phyloP scores from a whole-genome alignment of 2,113 vertebrate species.

The Xenopus borealis region DNA sequence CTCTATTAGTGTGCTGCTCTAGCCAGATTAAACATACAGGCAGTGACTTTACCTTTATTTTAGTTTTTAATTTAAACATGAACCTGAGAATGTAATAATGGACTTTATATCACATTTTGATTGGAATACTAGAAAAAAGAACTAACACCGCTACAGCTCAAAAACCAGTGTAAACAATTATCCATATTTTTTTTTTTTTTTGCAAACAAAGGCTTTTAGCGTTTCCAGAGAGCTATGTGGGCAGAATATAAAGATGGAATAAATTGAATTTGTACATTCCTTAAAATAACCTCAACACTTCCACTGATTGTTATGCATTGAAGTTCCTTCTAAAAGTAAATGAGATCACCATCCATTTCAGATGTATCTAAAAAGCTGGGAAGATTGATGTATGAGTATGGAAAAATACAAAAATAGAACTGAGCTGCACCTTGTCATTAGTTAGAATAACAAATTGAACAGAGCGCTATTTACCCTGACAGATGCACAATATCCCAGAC shows the following conservation, averaged over 20 bases:
- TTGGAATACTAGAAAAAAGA: too few species aligned
- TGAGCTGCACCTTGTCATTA: neutral
- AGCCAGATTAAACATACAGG: too few species aligned
- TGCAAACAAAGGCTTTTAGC: neutral
- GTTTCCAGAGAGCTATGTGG: neutral
- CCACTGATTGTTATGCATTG: constrained; percentile 1
- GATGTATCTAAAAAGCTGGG: neutral
- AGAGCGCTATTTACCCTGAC: too few species aligned
- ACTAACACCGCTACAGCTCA: too few species aligned
- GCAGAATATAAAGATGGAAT: neutral
- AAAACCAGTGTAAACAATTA: neutral
- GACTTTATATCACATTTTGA: too few species aligned
- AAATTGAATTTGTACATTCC: constrained; percentile 2
- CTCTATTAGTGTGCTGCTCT: too few species aligned
- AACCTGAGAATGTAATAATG: too few species aligned
- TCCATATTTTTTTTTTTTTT: neutral
- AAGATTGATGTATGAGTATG: neutral
- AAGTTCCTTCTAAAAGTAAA: neutral
- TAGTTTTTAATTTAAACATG: too few species aligned
- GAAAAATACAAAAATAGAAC: neutral
- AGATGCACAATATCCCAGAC: too few species aligned
- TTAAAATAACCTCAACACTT: neutral
- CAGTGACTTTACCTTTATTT: too few species aligned
- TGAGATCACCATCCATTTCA: neutral
- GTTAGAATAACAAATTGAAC: neutral